These are phyloP conservation scores for Forbesichthys agassizii DNA, from an alignment of 2,113 vertebrate genomes.

Conservation along the genomic window DNA sequence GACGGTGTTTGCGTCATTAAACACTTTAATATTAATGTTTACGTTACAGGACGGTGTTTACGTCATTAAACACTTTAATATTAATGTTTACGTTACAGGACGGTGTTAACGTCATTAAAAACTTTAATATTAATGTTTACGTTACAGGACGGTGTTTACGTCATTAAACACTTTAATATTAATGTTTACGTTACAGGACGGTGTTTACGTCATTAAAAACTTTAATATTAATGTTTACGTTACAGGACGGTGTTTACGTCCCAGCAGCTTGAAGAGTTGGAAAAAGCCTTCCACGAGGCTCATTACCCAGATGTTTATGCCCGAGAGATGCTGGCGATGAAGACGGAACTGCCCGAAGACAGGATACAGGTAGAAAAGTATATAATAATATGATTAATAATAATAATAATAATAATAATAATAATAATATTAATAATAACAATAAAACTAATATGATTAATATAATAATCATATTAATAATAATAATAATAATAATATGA, in stretches of 20 bases:
- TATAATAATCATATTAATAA: too few species aligned
- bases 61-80: not conserved
- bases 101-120: constrained; percentile 93
- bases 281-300: constrained; percentile 94
- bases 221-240: not conserved
- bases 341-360: constrained; percentile 94
- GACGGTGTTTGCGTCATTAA: constrained; percentile 88
- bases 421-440: too few species aligned
- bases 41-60: constrained; percentile 87
- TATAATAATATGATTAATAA: not conserved
- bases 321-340: constrained; percentile 93
- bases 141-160: constrained; percentile 27
- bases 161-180: not conserved
- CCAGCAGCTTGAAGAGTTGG: constrained; percentile 93
- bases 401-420: not conserved
- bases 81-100: constrained; percentile 71
- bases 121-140: constrained; percentile 89
- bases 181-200: not conserved
- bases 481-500: too few species aligned
- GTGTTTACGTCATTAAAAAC: not conserved
- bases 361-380: constrained; percentile 85
- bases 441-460: too few species aligned
- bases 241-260: constrained; percentile 93
- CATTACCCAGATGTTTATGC: constrained; percentile 96
- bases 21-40: not conserved